Base-by-base conservation (phyloP, 2,797 vertebrate species). In the Phyllotis vaccarum region DNA sequence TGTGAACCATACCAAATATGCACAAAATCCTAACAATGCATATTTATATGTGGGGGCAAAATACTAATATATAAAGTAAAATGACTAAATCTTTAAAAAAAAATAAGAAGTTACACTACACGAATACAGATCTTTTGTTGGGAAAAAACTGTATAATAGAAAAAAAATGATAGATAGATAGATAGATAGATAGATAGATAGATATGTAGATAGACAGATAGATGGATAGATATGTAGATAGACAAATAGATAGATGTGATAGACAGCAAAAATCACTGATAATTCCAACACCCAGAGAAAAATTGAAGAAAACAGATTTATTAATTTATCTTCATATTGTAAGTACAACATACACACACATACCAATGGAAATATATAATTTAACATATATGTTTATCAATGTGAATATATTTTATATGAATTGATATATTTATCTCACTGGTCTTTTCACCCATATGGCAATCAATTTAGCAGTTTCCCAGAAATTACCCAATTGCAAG, bases 311-410 rank as follows among this genome's bases (percentile, higher is more conserved):
- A 92, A 83, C 31, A 58, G 17, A 8, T 81, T 86, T 94, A 24
- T n/a, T n/a, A n/a, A n/a, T 43, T 49, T 93, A 91, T 95, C 72
- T 91, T 74, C 21, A 49, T 81, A 24, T 22, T 5, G 75, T 3
- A 24, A 66, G 49, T 7, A 34, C 74, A 64, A 56, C 19, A 79
- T 5, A 52, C 6, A 52, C 76, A 79, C 76, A 56, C 31, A 79
- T 10, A 54, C 17, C 11, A 37, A 14, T 88, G 76, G 37, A 90
- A 93, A 37, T 24, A 88, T 58, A 64, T 4, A 86, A 68, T 52
- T 96, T 87, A 95, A 17, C 22, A 40, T 89, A 86, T 19, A 49
- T 93, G 14, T 64, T 94, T 49, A 80, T 40, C 79, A 85, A 93
- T 43, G 2, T 90, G 52, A 96, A 86, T 78, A 82, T 40, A 46